A percentile compares a stretch with the other conserved stretches of the same genome.
These are phyloP conservation scores for Theonella swinhoei DNA, from an alignment of 37 sponge, comb jelly and placozoan genomes.

Conservation along the genomic window DNA sequence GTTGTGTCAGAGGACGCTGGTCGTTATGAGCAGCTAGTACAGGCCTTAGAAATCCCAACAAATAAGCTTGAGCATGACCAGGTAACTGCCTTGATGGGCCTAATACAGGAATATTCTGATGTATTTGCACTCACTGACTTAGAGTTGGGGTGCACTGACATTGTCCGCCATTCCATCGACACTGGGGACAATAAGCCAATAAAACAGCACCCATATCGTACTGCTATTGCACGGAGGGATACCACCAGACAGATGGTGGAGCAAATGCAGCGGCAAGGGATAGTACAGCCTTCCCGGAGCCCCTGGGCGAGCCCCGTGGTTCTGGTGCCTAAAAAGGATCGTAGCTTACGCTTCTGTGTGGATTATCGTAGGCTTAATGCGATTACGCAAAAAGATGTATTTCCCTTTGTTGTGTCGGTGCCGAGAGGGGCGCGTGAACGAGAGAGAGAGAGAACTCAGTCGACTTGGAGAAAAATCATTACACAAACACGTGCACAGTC, in stretches of 20 bases:
- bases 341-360: slow-evolving; percentile 53
- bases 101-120: slow-evolving; percentile 9
- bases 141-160: slow-evolving; percentile 51
- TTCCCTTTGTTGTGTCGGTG: too few relatives aligned
- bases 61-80: not conserved
- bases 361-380: slow-evolving; percentile 66
- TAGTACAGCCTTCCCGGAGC: slow-evolving; percentile 52
- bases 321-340: slow-evolving; percentile 61
- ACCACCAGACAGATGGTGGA: slow-evolving; percentile 34
- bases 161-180: slow-evolving; percentile 36
- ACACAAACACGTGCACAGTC: too few relatives aligned
- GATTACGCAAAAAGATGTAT: slow-evolving; percentile 50
- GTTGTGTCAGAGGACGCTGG: not conserved
- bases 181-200: slow-evolving; percentile 55
- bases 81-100: not conserved
- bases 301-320: slow-evolving; percentile 67
- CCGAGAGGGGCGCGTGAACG: too few relatives aligned
- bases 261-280: slow-evolving; percentile 48
- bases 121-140: slow-evolving; percentile 42
- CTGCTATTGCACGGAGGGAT: slow-evolving; percentile 17
- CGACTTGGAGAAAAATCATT: too few relatives aligned
- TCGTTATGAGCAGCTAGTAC: not conserved
- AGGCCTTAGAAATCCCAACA: not conserved
- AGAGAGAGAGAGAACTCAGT: too few relatives aligned
- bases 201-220: slow-evolving; percentile 25